Evolutionary conservation across 1,140 invertebrate genomes (phyloP), one percentile per base, ranked within the genome.

Genomic region (Diachasma alloeum): DNA sequence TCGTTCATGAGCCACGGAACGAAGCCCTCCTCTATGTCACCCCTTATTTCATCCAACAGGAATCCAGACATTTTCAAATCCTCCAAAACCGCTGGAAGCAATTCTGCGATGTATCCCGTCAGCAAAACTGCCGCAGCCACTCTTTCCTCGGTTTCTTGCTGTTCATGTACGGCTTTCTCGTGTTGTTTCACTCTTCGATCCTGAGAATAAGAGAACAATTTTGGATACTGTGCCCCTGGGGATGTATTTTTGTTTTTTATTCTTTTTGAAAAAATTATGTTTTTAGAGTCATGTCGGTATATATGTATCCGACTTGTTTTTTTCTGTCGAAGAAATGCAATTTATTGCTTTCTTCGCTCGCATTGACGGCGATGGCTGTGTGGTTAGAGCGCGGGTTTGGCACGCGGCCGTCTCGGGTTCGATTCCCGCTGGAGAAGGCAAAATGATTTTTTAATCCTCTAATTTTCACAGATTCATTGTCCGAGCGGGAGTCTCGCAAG

Each of bases 1-100:
- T 96, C 94, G 15, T 93, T 92, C 87, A 96, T 93, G 76, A 97
- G 88, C 96, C 96, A 97, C n/a, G 95, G 95, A 91, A 97, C 93
- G 86, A 97, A 94, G 59, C 92, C 93, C 81, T 95, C 94, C 83
- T 96, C 94, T 0, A 94, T 90, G 74, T 94, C 93, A 89, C 92
- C 87, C 85, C 93, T 93, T 73, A 94, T 92, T 63, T 93, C 92
- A 83, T 95, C 94, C 81, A 92, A 87, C 77, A 96, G 91, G 86
- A 94, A 94, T 0, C 95, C 95, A 83, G 94, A 93, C 81, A 94
- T 92, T 78, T 93, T 92, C 36, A 97, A 91, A 44, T 93, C 94
- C 81, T 95, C 94, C 72, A 97, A 92, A 53, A 97, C 95, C 36
- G 93, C 91, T 17, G 96, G 96, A 81, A 97, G 92, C 81, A 97